These are phyloP conservation scores for Platorchestia sp. DNA, from an alignment of 1,140 invertebrate species.

Conservation along the genomic window DNA sequence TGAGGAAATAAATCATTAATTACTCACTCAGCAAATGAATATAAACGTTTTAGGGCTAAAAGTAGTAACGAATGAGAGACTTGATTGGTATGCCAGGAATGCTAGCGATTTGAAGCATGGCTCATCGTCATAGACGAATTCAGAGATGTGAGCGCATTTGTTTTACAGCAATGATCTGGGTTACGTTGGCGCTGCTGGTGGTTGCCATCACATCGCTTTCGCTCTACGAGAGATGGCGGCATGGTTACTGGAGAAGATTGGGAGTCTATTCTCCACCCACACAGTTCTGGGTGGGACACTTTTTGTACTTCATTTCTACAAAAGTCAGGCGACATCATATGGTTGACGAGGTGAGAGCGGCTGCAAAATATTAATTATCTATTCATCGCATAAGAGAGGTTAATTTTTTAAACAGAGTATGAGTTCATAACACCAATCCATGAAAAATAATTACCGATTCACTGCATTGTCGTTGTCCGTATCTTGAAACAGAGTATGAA, in stretches of 20 bases:
- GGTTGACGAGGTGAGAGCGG: not conserved
- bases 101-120: not conserved
- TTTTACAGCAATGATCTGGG: not conserved
- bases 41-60: no score
- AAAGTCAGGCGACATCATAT: slow-evolving; percentile 32
- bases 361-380: not conserved
- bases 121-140: not conserved
- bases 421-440: not conserved
- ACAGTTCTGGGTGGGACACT: not conserved
- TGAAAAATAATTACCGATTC: no score
- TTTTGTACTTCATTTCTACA: not conserved
- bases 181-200: not conserved
- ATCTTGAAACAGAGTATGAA: not conserved
- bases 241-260: slow-evolving; percentile 3
- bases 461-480: no score
- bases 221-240: not conserved
- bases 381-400: not conserved
- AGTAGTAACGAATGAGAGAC: not conserved
- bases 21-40: no score
- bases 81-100: not conserved
- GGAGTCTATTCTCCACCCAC: slow-evolving; percentile 32
- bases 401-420: not conserved
- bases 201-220: not conserved
- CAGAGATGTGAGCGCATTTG: not conserved
- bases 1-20: no score